Base-by-base conservation (phyloP, 23 tunicate species). In the Clavelina lepadiformis region DNA sequence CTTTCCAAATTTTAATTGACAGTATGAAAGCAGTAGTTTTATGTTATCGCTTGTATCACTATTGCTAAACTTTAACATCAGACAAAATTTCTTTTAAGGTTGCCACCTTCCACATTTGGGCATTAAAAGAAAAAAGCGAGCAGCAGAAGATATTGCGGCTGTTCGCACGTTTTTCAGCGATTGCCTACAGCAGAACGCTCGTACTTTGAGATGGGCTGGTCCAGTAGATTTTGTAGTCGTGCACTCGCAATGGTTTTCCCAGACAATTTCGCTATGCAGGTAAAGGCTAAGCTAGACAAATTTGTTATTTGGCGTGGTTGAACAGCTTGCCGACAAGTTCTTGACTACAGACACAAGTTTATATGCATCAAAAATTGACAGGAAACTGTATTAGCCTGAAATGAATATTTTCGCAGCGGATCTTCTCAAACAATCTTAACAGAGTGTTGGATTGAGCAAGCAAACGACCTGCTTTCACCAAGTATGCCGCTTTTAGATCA, bases 211-310 rank as follows among this genome's bases (percentile, higher is more conserved):
- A 2, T 73, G 68, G 68, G 27, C 27, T 27, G 78, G 78, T 20
- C 78, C 78, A 3, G 78, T 73, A 1, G 58, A 58, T 36, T 73
- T 13, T 28, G 78, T 73, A 5, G 55, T 65, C 31, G 29, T 73
- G 57, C 58, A 59, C 32, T 45, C 68, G 1, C 26, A 20, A 29
- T 73, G 78, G 78, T 73, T 34, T 26, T 13, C 19, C 19, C 29
- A 33, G 3, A 35, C 76, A 5, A 23, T 35, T 26, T 44, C 44
- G 5, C 29, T 46, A 2, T 73, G 78, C 68, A 23, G 27, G 78
- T 73, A 73, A 58, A n/a, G n/a, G n/a, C n/a, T n/a, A n/a, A n/a
- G n/a, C n/a, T n/a, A n/a, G n/a, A n/a, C n/a, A n/a, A n/a, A n/a
- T n/a, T n/a, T n/a, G n/a, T n/a, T n/a, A n/a, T n/a, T n/a, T n/a